These are phyloP conservation scores for Thymallus thymallus DNA, from an alignment of 2,113 vertebrate species.

Conservation along the genomic window DNA sequence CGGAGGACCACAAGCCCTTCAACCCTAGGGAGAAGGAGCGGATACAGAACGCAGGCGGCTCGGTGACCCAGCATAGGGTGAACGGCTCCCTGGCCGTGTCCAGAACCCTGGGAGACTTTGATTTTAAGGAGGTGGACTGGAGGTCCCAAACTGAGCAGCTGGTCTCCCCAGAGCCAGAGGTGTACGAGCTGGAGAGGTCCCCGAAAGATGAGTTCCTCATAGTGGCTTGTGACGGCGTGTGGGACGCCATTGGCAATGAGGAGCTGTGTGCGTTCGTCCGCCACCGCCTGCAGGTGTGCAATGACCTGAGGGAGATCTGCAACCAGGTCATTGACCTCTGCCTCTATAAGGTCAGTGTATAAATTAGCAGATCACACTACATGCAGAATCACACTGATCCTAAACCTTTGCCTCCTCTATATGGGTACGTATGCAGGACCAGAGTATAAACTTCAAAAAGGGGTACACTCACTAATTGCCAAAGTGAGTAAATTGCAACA, in stretches of 20 bases:
- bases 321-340: constrained; percentile 78
- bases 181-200: constrained; percentile 71
- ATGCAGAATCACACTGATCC: too few species aligned
- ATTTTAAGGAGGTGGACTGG: constrained; percentile 75
- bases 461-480: too few species aligned
- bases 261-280: constrained; percentile 75
- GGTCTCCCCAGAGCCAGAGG: constrained; percentile 80
- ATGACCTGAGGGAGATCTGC: constrained; percentile 78
- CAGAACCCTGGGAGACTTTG: constrained; percentile 79
- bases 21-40: constrained; percentile 78
- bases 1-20: constrained; percentile 80
- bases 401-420: too few species aligned
- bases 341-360: constrained; percentile 79
- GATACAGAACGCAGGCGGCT: constrained; percentile 80
- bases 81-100: constrained; percentile 83
- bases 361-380: too few species aligned
- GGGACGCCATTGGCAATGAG: constrained; percentile 77
- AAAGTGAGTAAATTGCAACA: too few species aligned
- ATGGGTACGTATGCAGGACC: too few species aligned
- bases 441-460: too few species aligned
- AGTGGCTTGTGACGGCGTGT: constrained; percentile 81
- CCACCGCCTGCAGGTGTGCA: constrained; percentile 72
- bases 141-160: constrained; percentile 78
- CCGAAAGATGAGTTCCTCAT: constrained; percentile 78
- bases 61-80: constrained; percentile 73